Evolutionary conservation across 2,113 vertebrate genomes (phyloP).

Genomic region (Rattus norvegicus): DNA sequence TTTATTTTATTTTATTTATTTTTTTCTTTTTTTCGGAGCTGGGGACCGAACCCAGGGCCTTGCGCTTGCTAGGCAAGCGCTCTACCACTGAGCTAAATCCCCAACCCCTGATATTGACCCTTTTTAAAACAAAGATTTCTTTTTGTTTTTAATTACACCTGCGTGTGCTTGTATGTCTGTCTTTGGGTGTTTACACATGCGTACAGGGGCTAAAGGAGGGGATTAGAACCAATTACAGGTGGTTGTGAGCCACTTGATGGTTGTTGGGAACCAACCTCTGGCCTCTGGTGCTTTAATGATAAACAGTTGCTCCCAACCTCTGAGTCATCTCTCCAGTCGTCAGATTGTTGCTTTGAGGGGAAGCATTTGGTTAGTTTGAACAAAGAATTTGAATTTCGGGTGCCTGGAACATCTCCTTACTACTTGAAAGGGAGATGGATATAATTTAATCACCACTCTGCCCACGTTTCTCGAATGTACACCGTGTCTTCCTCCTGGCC

Average conservation of each 20-base stretch:
- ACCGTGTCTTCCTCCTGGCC: background rate
- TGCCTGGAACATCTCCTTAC: background rate
- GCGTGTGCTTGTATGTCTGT: background rate
- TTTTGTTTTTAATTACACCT: background rate
- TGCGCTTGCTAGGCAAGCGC: no score
- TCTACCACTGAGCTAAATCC: no score
- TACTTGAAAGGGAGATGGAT: slow-evolving; percentile 48
- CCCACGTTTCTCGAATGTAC: slow-evolving; percentile 9
- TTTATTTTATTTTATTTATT: no score
- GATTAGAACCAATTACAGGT: background rate
- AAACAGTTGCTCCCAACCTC: background rate
- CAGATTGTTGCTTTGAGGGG: background rate
- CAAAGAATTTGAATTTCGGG: slow-evolving; percentile 18
- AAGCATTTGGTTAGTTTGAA: slow-evolving; percentile 10
- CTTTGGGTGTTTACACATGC: background rate
- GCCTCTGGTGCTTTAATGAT: background rate
- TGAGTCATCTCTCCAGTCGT: background rate
- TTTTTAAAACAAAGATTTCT: background rate
- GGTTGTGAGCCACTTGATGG: background rate
- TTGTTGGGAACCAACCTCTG: background rate
- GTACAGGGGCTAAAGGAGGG: background rate
- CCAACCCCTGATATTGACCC: no score
- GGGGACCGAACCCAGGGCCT: no score
- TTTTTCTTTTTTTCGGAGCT: no score
- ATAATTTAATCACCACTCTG: background rate